Evolutionary conservation across 1,140 invertebrate species (phyloP).

Genomic region (Formica selysi): DNA sequence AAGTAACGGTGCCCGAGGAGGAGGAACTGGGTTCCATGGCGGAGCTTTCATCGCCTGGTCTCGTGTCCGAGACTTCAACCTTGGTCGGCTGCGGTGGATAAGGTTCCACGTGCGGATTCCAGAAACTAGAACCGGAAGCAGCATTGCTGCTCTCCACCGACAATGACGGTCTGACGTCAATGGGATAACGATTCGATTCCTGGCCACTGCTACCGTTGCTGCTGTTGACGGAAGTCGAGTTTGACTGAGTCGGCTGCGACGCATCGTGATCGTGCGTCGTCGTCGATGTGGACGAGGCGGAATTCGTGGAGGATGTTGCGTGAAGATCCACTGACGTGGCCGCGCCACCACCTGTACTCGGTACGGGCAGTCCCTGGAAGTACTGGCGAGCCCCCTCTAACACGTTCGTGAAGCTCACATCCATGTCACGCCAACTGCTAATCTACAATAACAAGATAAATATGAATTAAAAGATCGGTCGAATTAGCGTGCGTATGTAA

Average conservation of each 20-base stretch:
- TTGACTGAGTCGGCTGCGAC: slow-evolving; percentile 74
- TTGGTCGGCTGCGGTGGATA: slow-evolving; percentile 82
- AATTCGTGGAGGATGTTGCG: slow-evolving; percentile 78
- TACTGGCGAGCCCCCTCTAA: slow-evolving; percentile 93
- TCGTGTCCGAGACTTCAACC: slow-evolving; percentile 83
- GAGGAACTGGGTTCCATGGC: slow-evolving; percentile 71
- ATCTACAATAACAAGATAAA: slow-evolving; percentile 76
- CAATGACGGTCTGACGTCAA: slow-evolving; percentile 65
- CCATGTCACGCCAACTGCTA: slow-evolving; percentile 89
- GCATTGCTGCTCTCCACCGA: slow-evolving; percentile 59
- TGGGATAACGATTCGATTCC: slow-evolving; percentile 71
- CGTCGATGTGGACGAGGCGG: slow-evolving; percentile 84
- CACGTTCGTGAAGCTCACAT: slow-evolving; percentile 92
- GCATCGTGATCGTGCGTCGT: slow-evolving; percentile 79
- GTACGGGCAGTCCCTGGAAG: slow-evolving; percentile 91
- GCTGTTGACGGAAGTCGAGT: slow-evolving; percentile 72
- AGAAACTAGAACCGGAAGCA: slow-evolving; percentile 70
- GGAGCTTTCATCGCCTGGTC: slow-evolving; percentile 82
- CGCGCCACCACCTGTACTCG: slow-evolving; percentile 85
- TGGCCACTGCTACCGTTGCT: slow-evolving; percentile 67
- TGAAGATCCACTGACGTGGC: slow-evolving; percentile 83
- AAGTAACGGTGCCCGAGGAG: slow-evolving; percentile 75
- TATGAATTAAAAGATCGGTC: background rate
- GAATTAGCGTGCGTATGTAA: too few species aligned
- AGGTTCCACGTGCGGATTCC: slow-evolving; percentile 82